Evolutionary conservation across 1,140 invertebrate genomes (phyloP).

Genomic region (Calephelis virginiensis): DNA sequence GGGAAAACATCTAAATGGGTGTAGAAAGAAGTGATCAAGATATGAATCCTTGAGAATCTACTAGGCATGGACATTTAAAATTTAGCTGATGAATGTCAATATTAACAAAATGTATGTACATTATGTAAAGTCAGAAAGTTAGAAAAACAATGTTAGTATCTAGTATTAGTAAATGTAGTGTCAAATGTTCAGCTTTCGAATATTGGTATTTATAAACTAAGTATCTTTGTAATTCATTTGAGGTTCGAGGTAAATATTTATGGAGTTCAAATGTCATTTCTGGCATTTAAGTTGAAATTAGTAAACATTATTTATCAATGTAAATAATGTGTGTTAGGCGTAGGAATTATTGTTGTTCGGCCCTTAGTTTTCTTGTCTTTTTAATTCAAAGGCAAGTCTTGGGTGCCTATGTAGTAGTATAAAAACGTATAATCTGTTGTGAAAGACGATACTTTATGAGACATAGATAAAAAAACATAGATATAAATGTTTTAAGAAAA

Average conservation of each 20-base stretch:
- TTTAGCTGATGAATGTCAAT: neutral
- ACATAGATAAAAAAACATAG: conserved; percentile 43
- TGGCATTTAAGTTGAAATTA: conserved; percentile 48
- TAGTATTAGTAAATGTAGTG: conserved; percentile 53
- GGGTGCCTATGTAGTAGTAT: conserved; percentile 43
- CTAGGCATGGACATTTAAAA: neutral
- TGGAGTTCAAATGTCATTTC: conserved; percentile 49
- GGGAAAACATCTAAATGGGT: too few relatives aligned
- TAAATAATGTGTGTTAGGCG: conserved; percentile 61
- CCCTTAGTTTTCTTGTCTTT: conserved; percentile 41
- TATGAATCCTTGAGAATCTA: neutral
- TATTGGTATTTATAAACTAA: conserved; percentile 69
- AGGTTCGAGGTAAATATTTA: conserved; percentile 55
- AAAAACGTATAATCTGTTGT: conserved; percentile 66
- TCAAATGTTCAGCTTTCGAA: conserved; percentile 73
- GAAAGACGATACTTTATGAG: conserved; percentile 71
- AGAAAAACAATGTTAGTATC: conserved; percentile 16
- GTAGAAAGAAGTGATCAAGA: too few relatives aligned
- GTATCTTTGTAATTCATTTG: conserved; percentile 61
- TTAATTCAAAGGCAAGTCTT: conserved; percentile 40
- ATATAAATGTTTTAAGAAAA: neutral
- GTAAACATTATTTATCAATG: conserved; percentile 46
- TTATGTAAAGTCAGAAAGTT: conserved; percentile 12
- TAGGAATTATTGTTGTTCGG: conserved; percentile 42
- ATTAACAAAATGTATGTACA: neutral